phyloP scores from a whole-genome alignment of 2,113 vertebrate species.

The Pavo muticus region DNA sequence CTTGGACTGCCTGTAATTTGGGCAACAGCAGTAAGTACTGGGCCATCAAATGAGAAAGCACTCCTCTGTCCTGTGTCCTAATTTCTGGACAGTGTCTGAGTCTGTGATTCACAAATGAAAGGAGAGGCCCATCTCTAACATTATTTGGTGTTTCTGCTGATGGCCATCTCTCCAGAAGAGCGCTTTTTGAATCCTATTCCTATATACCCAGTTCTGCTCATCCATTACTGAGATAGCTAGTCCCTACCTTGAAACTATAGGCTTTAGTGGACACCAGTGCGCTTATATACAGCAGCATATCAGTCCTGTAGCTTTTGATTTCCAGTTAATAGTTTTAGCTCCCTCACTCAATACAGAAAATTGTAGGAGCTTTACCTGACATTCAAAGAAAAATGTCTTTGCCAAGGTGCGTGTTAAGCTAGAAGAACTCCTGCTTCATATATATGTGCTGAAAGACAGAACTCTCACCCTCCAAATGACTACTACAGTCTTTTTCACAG shows the following conservation, averaged over 20 bases:
- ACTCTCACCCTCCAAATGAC: background rate
- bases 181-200: background rate
- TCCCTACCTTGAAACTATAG: background rate
- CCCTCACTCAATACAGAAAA: background rate
- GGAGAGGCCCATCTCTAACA: background rate
- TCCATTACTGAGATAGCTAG: background rate
- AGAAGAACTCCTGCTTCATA: background rate
- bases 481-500: background rate
- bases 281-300: background rate
- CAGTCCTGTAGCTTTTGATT: background rate
- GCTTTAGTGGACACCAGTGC: background rate
- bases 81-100: fast-evolving
- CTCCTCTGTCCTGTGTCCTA: background rate
- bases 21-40: background rate
- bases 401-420: background rate
- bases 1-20: background rate
- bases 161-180: background rate
- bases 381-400: background rate
- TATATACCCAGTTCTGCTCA: background rate
- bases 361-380: background rate
- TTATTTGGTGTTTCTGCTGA: background rate
- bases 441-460: background rate
- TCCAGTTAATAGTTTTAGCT: background rate
- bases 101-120: background rate
- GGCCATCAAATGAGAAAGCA: background rate